Base-by-base conservation (phyloP, 2,797 vertebrate genomes). In the Microcaecilia unicolor region DNA sequence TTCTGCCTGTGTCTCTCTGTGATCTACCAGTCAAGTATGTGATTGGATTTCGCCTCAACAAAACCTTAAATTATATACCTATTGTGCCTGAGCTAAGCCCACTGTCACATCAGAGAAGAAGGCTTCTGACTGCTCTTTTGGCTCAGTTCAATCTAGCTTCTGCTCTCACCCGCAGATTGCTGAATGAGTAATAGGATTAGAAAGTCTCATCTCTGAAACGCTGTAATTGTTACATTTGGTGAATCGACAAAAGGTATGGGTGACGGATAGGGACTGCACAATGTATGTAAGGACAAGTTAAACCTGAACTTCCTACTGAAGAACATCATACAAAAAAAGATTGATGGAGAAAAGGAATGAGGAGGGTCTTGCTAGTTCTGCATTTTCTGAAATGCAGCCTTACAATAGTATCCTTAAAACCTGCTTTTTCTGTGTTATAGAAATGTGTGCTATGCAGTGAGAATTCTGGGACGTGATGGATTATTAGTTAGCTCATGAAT, bases 1-100 rank as follows among this genome's bases (percentile, higher is more conserved):
- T 72, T 84, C 80, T 81, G 84, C 83, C 86, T 77, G 81, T 83
- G 86, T 85, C 81, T 81, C 81, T 90, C 87, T 91, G 87, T 93
- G 88, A 95, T 93, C 87, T 81, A 88, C 85, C 88, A 92, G 87
- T 93, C 90, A 92, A 93, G 90, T 94, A 96, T 94, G 86, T 96
- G 92, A 97, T 97, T 96, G 93, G 91, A 97, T 98, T 98, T 92
- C 74, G 72, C 86, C 85, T 92, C 85, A 91, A 98, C 91, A 96
- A 97, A 97, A 96, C 87, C 89, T 92, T 89, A 93, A 94, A 95
- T 97, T 93, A 94, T 91, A 95, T 90, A 93, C 90, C 86, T 90
- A 94, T 96, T 96, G 92, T 95, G 88, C 80, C 70, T 47, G 62
- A 61, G 84, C 82, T 94, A 92, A 93, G 83, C 92, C 79, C 64